Conservation (phyloP, 2,797 vertebrate genomes). For the Macropus fuliginosus region DNA sequence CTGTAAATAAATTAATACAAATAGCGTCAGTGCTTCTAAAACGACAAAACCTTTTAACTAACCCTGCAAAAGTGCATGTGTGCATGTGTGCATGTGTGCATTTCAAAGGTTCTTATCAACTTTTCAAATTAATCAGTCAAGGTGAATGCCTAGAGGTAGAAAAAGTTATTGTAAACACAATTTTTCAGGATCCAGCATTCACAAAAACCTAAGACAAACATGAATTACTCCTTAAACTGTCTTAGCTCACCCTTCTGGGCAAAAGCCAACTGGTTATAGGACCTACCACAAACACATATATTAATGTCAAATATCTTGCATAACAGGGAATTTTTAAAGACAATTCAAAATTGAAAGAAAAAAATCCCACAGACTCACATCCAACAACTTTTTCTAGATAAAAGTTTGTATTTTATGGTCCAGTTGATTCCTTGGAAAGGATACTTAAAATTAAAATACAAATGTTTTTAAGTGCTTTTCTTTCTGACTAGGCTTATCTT, state of each 20-base stretch:
- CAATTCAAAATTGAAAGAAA: slow-evolving; percentile 57
- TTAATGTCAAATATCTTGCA: slow-evolving; percentile 56
- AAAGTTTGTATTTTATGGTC: slow-evolving; percentile 7
- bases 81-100: not conserved
- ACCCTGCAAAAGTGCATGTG: slow-evolving; percentile 19
- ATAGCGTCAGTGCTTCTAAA: slow-evolving; percentile 59
- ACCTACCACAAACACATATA: slow-evolving; percentile 62
- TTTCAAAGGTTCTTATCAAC: slow-evolving; percentile 64
- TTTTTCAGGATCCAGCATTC: slow-evolving; percentile 56
- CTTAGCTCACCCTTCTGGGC: slow-evolving; percentile 53
- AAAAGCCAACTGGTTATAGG: slow-evolving; percentile 69
- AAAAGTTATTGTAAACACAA: slow-evolving; percentile 69
- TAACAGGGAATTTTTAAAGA: slow-evolving; percentile 51
- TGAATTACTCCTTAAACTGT: slow-evolving; percentile 60
- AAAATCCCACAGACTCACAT: slow-evolving; percentile 36
- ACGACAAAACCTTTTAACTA: slow-evolving; percentile 68
- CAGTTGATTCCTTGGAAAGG: slow-evolving; percentile 9
- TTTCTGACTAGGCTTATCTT: slow-evolving; percentile 11
- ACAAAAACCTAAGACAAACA: slow-evolving; percentile 56
- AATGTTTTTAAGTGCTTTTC: not conserved
- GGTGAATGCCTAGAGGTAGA: slow-evolving; percentile 62
- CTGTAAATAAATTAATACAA: slow-evolving; percentile 74
- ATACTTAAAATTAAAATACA: not conserved
- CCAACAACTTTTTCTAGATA: slow-evolving; percentile 6
- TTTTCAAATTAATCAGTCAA: slow-evolving; percentile 60